These are phyloP conservation scores for Calliphora vicina DNA, from an alignment of 1,140 invertebrate genomes.

Conservation along the genomic window DNA sequence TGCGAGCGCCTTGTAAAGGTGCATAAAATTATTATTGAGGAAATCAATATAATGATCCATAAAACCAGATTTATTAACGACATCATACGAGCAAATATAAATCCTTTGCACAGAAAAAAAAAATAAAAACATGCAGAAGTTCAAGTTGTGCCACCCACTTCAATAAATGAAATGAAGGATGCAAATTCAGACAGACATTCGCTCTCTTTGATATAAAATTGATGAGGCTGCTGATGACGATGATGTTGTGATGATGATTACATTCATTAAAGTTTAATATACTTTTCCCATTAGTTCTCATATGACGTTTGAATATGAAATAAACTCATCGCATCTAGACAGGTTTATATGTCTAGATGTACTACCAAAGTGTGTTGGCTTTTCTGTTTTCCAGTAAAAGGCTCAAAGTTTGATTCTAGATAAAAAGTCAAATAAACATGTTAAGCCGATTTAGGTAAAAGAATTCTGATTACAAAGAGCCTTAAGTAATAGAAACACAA, in stretches of 20 bases:
- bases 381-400: not conserved
- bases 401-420: not conserved
- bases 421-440: not conserved
- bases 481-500: not conserved
- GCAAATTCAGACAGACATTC: not conserved
- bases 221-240: too few relatives aligned
- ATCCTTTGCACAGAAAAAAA: not conserved
- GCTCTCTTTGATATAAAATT: not conserved
- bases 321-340: not conserved
- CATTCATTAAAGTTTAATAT: constrained; percentile 4
- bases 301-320: not conserved
- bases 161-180: not conserved
- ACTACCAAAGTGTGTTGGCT: not conserved
- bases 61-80: not conserved
- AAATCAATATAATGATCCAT: not conserved
- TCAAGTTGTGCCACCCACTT: not conserved
- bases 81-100: not conserved
- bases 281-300: not conserved
- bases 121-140: not conserved
- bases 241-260: not conserved
- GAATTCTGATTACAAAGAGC: not conserved
- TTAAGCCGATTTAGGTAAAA: not conserved
- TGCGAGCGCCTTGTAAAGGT: not conserved
- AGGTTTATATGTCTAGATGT: too few relatives aligned
- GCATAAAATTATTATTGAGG: constrained; percentile 6